A percentile compares a stretch with the other conserved stretches of the same genome.
Conservation (phyloP, 2,888 invertebrate genomes). For the Lathronympha strigana region DNA sequence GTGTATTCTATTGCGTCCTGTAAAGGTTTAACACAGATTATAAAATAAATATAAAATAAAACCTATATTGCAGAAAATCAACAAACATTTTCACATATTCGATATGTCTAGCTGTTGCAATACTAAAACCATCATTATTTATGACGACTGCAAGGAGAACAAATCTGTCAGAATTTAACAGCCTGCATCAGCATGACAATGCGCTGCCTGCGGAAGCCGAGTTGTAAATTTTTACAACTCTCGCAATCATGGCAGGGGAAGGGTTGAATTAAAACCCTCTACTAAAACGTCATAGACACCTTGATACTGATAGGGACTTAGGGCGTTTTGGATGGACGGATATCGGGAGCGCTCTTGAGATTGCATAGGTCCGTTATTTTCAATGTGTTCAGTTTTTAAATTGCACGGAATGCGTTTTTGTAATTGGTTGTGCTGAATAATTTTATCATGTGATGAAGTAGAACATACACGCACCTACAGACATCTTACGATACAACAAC, state of each 20-base stretch:
- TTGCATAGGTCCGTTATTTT: slow-evolving; percentile 40
- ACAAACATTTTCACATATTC: background rate
- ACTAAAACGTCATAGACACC: slow-evolving; percentile 11
- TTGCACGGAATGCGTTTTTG: slow-evolving; percentile 32
- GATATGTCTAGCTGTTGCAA: slow-evolving; percentile 17
- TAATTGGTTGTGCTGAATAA: slow-evolving; percentile 7
- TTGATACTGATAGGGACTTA: background rate
- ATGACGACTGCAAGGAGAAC: slow-evolving; percentile 51
- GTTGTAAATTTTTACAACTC: slow-evolving; percentile 81
- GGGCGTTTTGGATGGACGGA: background rate
- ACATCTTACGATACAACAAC: too few species aligned
- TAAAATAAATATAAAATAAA: background rate
- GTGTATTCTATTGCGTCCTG: too few species aligned
- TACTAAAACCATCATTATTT: slow-evolving; percentile 36
- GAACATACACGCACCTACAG: background rate
- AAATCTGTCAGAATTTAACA: slow-evolving; percentile 63
- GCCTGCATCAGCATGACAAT: slow-evolving; percentile 76
- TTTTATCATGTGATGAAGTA: background rate
- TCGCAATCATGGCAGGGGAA: slow-evolving; percentile 63
- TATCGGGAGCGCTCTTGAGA: slow-evolving; percentile 34
- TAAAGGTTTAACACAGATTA: too few species aligned
- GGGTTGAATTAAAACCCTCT: slow-evolving; percentile 54
- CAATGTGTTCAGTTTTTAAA: slow-evolving; percentile 41
- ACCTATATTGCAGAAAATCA: background rate
- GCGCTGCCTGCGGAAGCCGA: slow-evolving; percentile 66